A percentile compares a stretch with the other conserved stretches of the same genome.
Conservation (phyloP, 2,797 vertebrate species). For the Thamnophis elegans region DNA sequence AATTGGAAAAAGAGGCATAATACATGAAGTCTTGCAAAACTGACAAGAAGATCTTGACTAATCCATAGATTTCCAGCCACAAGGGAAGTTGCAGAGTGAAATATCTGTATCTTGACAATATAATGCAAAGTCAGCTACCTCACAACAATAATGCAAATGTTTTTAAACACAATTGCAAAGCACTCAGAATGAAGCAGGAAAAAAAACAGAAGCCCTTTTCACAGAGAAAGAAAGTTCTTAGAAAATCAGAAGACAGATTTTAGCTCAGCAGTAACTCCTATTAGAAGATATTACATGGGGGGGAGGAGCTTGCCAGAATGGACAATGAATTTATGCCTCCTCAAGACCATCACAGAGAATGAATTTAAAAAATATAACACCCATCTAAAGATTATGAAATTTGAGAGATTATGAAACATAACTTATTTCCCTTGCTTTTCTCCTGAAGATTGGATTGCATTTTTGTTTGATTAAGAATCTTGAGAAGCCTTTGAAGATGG, state of each 20-base stretch:
- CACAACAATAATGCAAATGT: background rate
- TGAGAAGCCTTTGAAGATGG: too few relatives aligned
- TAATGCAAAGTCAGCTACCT: background rate
- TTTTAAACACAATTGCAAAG: background rate
- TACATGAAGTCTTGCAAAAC: background rate
- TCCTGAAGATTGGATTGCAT: too few relatives aligned
- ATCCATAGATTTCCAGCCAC: background rate
- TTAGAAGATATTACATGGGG: background rate
- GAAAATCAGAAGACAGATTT: background rate
- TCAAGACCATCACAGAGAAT: too few relatives aligned
- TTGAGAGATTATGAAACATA: too few relatives aligned
- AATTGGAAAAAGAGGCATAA: background rate
- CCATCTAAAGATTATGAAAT: too few relatives aligned
- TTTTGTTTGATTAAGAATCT: too few relatives aligned
- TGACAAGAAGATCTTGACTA: background rate
- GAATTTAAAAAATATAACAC: too few relatives aligned
- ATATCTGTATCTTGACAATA: background rate
- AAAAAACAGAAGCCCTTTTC: background rate
- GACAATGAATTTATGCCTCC: too few relatives aligned
- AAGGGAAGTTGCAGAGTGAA: background rate
- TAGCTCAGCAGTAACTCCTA: background rate
- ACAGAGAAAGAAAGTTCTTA: background rate
- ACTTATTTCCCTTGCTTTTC: too few relatives aligned
- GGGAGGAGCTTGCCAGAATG: too few relatives aligned
- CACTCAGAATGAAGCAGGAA: background rate